Evolutionary conservation across 1,140 invertebrate genomes (phyloP), one percentile per base, ranked within the genome.

Genomic region (Lordiphosa clarofinis): DNA sequence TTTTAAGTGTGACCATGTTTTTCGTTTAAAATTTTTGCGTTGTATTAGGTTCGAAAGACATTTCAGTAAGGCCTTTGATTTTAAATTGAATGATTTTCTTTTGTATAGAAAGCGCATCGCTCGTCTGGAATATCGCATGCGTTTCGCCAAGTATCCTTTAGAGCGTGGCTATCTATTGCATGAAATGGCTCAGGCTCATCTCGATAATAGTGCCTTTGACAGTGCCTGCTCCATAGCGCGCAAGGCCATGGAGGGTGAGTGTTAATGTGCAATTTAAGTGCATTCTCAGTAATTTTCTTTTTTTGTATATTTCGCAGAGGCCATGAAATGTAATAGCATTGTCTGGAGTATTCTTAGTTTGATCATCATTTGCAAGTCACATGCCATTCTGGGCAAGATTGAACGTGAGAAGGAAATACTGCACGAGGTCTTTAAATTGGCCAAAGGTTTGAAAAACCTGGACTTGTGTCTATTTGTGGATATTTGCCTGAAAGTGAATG

Each of bases 111-210:
- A 71, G 38, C 50, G 52, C 12, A 38, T 73, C 0, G 33, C 59
- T 1, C 66, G 63, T 3, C 46, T 82, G 5, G 78, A 88, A 24
- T 60, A 58, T 15, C 78, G 87, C 1, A 63, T 88, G 65, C 42
- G 57, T 6, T 82, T 75, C 12, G 72, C 87, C 1, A 69, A 74
- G 37, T 70, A 66, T 44, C 36, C 70, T 1, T 71, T 88, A 11
- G 87, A 88, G 49, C 78, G 86, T 9, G 66, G 62, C 12, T 88
- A 88, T 65, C 44, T 88, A 21, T 33, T 78, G 6, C 84, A 88
- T 42, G 87, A 88, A 33, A 48, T 72, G 19, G 87, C 87, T 4
- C 59, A 68, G 33, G 56, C 59, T 9, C 75, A 87, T 50, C 40
- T 88, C n/a, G 38, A 62, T 4, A 52, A 62, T 15, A 59, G 70